Conservation (phyloP, 2,888 invertebrate genomes). For the Noctua janthina region DNA sequence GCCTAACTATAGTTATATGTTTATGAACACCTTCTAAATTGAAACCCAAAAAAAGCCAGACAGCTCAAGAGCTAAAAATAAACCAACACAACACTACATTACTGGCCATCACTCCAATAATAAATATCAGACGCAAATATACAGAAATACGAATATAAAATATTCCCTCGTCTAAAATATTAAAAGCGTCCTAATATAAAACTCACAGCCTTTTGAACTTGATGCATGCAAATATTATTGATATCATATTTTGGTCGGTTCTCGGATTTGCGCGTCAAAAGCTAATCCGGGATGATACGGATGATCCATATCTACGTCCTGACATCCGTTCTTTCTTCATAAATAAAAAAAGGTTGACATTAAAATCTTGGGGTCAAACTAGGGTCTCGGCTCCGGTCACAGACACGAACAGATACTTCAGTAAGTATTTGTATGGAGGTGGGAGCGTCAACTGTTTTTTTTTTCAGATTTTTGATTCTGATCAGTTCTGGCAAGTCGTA, state of each 20-base stretch:
- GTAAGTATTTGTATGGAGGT: background rate
- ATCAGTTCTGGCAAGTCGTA: too few species aligned
- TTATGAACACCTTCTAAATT: background rate
- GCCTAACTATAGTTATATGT: background rate
- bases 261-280: constrained; percentile 43
- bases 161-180: constrained; percentile 25
- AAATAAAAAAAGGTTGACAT: constrained; percentile 22
- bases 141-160: constrained; percentile 10
- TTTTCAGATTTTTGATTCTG: too few species aligned
- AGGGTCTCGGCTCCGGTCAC: background rate
- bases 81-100: background rate
- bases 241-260: constrained; percentile 25
- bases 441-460: too few species aligned
- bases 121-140: constrained; percentile 17
- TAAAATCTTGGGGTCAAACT: background rate
- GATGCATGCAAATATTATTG: constrained; percentile 46
- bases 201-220: constrained; percentile 33
- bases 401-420: background rate
- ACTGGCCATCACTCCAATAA: constrained; percentile 18
- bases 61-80: background rate
- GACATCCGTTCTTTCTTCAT: constrained; percentile 3
- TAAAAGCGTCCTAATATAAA: constrained; percentile 23
- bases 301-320: constrained; percentile 22
- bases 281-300: constrained; percentile 40
- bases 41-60: background rate